A percentile compares a stretch with the other conserved stretches of the same genome.
These are phyloP conservation scores for Molossus alvarezi DNA, from an alignment of 2,797 vertebrate genomes.

Conservation along the genomic window DNA sequence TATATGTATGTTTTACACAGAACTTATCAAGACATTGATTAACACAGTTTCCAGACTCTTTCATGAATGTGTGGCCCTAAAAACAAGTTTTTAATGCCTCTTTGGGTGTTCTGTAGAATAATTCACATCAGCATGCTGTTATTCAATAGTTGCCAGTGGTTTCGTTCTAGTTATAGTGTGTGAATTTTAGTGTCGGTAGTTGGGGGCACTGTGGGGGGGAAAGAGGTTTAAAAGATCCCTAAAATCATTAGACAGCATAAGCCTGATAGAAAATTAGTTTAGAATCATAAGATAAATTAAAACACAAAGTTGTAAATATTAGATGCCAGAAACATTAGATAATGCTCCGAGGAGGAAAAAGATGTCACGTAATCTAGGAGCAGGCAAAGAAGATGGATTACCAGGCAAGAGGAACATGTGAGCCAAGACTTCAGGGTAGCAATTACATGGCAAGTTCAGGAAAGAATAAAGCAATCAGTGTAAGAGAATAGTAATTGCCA, in stretches of 20 bases:
- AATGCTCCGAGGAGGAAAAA: not conserved
- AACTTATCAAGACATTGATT: constrained; percentile 32
- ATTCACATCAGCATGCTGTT: not conserved
- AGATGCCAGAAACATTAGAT: not conserved
- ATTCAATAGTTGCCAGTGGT: not conserved
- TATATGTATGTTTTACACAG: not conserved
- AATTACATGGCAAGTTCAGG: not conserved
- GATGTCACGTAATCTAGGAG: not conserved
- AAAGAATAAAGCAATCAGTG: not conserved
- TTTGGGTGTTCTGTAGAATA: not conserved
- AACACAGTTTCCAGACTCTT: not conserved
- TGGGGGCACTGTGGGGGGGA: not conserved
- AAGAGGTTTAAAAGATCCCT: not conserved
- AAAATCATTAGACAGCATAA: not conserved
- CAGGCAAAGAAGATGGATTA: not conserved
- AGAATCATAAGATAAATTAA: not conserved
- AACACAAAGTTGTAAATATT: not conserved
- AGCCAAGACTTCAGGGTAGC: not conserved
- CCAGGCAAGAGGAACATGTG: not conserved
- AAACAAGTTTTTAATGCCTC: not conserved
- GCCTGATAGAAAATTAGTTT: not conserved
- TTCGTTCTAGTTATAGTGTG: not conserved
- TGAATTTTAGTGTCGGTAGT: not conserved
- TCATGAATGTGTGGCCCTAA: not conserved
- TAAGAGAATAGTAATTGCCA: not conserved